Conservation (phyloP, 2,113 vertebrate genomes). For the Passerina amoena region DNA sequence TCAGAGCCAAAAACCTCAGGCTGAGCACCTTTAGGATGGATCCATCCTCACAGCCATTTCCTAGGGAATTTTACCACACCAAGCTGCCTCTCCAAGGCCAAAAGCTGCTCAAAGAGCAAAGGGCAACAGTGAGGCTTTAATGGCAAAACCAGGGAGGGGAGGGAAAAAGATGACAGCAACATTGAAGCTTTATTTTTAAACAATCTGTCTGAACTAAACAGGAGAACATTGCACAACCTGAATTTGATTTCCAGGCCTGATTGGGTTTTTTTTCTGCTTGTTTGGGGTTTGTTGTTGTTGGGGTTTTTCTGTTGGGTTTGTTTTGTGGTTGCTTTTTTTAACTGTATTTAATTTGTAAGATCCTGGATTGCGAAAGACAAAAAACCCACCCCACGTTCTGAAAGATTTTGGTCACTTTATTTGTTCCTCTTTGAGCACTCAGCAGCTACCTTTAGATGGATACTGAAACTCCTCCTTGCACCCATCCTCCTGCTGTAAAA, state of each 20-base stretch:
- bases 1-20: neutral
- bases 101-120: neutral
- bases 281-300: neutral
- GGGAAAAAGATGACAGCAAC: neutral
- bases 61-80: neutral
- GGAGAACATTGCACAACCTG: neutral
- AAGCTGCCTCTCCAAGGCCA: neutral
- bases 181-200: neutral
- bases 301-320: neutral
- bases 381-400: neutral
- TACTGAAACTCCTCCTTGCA: neutral
- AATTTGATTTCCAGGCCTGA: slow-evolving; percentile 19
- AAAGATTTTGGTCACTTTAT: neutral
- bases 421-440: neutral
- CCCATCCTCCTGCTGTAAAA: neutral
- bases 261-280: neutral
- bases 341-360: neutral
- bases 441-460: neutral
- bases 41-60: neutral
- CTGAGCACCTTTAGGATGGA: neutral
- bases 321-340: neutral
- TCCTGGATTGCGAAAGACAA: neutral
- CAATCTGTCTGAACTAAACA: neutral
- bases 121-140: neutral
- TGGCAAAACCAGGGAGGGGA: slow-evolving; percentile 6